Evolutionary conservation across 2,888 invertebrate species (phyloP).

Genomic region (Ditula angustiorana): DNA sequence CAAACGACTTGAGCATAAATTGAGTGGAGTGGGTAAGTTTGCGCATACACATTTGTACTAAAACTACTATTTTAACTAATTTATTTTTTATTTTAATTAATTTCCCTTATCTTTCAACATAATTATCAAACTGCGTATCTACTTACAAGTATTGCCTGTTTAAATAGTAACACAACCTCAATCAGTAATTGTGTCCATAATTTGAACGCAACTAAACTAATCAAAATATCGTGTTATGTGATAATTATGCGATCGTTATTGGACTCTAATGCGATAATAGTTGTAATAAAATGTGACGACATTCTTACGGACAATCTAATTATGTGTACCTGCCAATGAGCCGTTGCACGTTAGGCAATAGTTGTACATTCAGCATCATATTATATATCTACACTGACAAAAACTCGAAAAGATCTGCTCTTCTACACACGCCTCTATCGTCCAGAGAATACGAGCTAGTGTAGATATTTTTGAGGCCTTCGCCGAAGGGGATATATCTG

Average conservation of each 20-base stretch:
- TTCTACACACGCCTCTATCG: too few species aligned
- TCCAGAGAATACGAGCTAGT: too few species aligned
- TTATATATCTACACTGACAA: too few species aligned
- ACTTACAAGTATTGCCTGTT: not conserved
- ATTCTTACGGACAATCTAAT: slow-evolving; percentile 21
- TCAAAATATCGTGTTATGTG: slow-evolving; percentile 24
- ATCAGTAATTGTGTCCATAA: slow-evolving; percentile 17
- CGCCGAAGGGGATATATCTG: not conserved
- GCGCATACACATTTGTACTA: too few species aligned
- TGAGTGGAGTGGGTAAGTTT: too few species aligned
- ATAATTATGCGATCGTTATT: slow-evolving; percentile 36
- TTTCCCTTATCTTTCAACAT: not conserved
- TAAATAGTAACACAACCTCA: slow-evolving; percentile 17
- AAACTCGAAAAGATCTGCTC: too few species aligned
- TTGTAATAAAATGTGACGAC: slow-evolving; percentile 33
- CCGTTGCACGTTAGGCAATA: slow-evolving; percentile 13
- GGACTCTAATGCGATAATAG: slow-evolving; percentile 37
- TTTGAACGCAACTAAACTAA: slow-evolving; percentile 27
- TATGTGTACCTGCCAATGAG: slow-evolving; percentile 24
- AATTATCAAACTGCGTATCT: not conserved
- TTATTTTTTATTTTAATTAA: not conserved
- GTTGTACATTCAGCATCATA: not conserved
- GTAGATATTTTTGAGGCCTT: too few species aligned
- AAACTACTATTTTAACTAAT: not conserved
- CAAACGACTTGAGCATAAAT: too few species aligned